Base-by-base conservation (phyloP, 53 echinoderm and acorn worm genomes). In the Zoroaster sp. region DNA sequence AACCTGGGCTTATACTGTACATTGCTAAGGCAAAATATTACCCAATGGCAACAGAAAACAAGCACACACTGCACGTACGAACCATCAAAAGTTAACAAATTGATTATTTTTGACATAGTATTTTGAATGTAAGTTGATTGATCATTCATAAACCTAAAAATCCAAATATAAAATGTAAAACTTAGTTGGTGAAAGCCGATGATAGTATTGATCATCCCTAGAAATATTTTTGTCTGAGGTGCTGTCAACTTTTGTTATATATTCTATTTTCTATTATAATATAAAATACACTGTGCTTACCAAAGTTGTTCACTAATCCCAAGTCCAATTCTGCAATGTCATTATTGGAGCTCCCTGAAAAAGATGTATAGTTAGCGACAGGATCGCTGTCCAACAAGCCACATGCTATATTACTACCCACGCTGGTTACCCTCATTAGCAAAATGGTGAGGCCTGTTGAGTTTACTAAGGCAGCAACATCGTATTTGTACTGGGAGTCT, bases 251-350 rank as follows among this genome's bases (percentile, higher is more conserved):
- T n/a, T n/a, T n/a, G n/a, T n/a, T n/a, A n/a, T n/a, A n/a, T 66
- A 6, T 0, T 66, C 9, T 18, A 28, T 23, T 0, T 28, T 66
- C 12, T 10, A 10, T 13, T 66, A 6, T 13, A 9, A 17, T 7
- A 23, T 0, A 67, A 67, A 9, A 67, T 10, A 0, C 0, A 10
- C 28, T 67, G 32, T 72, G 63, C 63, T 8, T 73, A 80, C 82
- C 82, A 81, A 32, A 81, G 21, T 73, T 80, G 2, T 80, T 49
- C 18, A 94, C 45, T 21, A 91, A 72, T 72, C 91, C 91, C 52
- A 94, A 52, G 52, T 89, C 86, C 54, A 94, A 41, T 1, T 68
- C 54, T 13, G 89, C 91, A 1, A 69, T 75, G 51, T 94, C 72
- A 8, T 77, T 90, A 2, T 72, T 63, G 28, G 49, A 37, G 0